Percentiles rank a stretch among this genome's conserved stretches.
phyloP scores from a whole-genome alignment of 2,113 vertebrate genomes.

The Nerophis ophidion region DNA sequence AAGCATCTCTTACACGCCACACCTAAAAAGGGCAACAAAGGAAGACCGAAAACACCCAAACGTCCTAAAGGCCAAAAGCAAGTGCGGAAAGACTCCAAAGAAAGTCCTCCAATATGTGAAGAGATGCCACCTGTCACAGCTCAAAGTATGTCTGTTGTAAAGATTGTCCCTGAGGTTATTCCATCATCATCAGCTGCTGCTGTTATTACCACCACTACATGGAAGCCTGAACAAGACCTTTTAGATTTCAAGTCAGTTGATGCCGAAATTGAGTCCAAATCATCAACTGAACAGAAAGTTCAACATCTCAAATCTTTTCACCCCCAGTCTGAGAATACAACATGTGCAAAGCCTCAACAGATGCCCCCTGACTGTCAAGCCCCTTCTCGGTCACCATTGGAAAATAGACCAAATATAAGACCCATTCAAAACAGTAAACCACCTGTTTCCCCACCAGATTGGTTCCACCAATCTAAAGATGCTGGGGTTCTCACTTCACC shows the following conservation, averaged over 20 bases:
- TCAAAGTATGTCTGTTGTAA: conserved; percentile 36
- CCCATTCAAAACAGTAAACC: conserved; percentile 52
- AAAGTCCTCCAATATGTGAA: conserved; percentile 50
- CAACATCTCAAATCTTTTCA: conserved; percentile 51
- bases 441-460: conserved; percentile 75
- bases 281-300: conserved; percentile 52
- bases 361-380: conserved; percentile 44
- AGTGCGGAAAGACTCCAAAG: conserved; percentile 74
- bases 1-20: conserved; percentile 66
- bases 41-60: conserved; percentile 76
- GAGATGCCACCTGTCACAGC: conserved; percentile 34
- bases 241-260: conserved; percentile 35
- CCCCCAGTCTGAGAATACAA: conserved; percentile 54
- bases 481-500: conserved; percentile 68
- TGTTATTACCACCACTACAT: conserved; percentile 65
- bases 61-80: conserved; percentile 75
- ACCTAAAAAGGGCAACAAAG: conserved; percentile 75
- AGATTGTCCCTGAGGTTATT: conserved; percentile 36
- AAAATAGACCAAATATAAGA: conserved; percentile 67
- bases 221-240: conserved; percentile 54
- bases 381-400: conserved; percentile 52
- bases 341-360: conserved; percentile 51
- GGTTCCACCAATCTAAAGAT: conserved; percentile 81
- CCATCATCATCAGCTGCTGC: conserved; percentile 39
- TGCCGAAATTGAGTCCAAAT: conserved; percentile 35